phyloP scores from a whole-genome alignment of 2,797 vertebrate species.

The Lagocephalus sceleratus region DNA sequence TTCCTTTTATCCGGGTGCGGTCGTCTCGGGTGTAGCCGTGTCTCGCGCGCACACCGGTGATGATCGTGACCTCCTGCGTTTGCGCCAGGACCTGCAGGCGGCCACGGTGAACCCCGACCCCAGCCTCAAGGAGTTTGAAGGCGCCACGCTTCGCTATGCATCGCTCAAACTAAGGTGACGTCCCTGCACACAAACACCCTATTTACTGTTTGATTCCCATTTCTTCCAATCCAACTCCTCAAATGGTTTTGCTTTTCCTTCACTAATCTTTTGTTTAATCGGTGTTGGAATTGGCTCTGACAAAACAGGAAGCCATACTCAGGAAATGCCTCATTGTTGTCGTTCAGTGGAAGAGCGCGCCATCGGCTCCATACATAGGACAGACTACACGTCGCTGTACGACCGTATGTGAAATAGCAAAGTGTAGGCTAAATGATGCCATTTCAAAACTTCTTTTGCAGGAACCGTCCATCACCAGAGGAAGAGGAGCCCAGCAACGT shows the following conservation, averaged over 20 bases:
- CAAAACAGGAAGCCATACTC: slow-evolving; percentile 38
- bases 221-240: neutral
- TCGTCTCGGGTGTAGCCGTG: neutral
- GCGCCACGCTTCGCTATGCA: slow-evolving; percentile 94
- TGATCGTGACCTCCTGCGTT: slow-evolving; percentile 50
- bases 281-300: slow-evolving; percentile 29
- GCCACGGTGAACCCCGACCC: slow-evolving; percentile 96
- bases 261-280: slow-evolving; percentile 36
- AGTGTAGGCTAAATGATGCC: neutral
- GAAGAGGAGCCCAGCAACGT: slow-evolving; percentile 85
- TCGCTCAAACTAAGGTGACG: slow-evolving; percentile 92
- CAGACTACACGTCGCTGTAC: neutral
- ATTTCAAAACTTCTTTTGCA: slow-evolving; percentile 44
- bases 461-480: slow-evolving; percentile 84
- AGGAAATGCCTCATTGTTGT: slow-evolving; percentile 48
- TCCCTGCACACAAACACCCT: neutral
- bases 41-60: slow-evolving; percentile 24
- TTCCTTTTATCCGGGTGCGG: neutral
- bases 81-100: slow-evolving; percentile 88
- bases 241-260: slow-evolving; percentile 5
- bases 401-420: neutral
- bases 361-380: slow-evolving; percentile 14
- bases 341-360: slow-evolving; percentile 33
- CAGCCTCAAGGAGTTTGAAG: slow-evolving; percentile 98
- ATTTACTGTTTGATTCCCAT: neutral